Evolutionary conservation across 2,888 invertebrate genomes (phyloP).

Genomic region (Eupithecia exiguata): DNA sequence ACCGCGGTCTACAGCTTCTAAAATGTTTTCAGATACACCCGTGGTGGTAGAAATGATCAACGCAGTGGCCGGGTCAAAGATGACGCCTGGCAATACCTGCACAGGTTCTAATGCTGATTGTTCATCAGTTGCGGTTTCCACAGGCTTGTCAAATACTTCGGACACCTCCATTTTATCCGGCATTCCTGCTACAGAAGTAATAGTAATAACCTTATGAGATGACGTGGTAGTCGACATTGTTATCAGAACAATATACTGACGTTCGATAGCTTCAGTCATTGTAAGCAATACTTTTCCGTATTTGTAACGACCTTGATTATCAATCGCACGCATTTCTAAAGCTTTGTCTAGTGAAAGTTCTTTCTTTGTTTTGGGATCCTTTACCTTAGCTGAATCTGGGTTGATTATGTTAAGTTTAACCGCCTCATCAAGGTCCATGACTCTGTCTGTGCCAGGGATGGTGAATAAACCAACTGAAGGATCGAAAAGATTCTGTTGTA

Average conservation of each 20-base stretch:
- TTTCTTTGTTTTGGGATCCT: slow-evolving; percentile 89
- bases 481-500: slow-evolving; percentile 91
- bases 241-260: slow-evolving; percentile 86
- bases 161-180: slow-evolving; percentile 89
- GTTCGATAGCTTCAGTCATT: slow-evolving; percentile 89
- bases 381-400: slow-evolving; percentile 90
- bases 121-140: slow-evolving; percentile 58
- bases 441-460: slow-evolving; percentile 93
- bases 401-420: slow-evolving; percentile 93
- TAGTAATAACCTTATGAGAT: slow-evolving; percentile 86
- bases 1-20: slow-evolving; percentile 90
- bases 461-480: slow-evolving; percentile 92
- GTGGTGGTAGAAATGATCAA: slow-evolving; percentile 88
- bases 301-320: slow-evolving; percentile 90
- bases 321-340: slow-evolving; percentile 90
- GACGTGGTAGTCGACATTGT: slow-evolving; percentile 73
- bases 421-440: slow-evolving; percentile 94
- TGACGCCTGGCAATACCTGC: slow-evolving; percentile 88
- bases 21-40: slow-evolving; percentile 87
- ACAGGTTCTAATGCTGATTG: slow-evolving; percentile 86
- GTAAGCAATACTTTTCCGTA: slow-evolving; percentile 81
- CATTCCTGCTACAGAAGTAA: slow-evolving; percentile 88
- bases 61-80: slow-evolving; percentile 91
- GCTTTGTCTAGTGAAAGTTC: slow-evolving; percentile 88
- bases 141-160: slow-evolving; percentile 63